Evolutionary conservation across 2,797 vertebrate species (phyloP).

Genomic region (Tauraco hartlaubi): DNA sequence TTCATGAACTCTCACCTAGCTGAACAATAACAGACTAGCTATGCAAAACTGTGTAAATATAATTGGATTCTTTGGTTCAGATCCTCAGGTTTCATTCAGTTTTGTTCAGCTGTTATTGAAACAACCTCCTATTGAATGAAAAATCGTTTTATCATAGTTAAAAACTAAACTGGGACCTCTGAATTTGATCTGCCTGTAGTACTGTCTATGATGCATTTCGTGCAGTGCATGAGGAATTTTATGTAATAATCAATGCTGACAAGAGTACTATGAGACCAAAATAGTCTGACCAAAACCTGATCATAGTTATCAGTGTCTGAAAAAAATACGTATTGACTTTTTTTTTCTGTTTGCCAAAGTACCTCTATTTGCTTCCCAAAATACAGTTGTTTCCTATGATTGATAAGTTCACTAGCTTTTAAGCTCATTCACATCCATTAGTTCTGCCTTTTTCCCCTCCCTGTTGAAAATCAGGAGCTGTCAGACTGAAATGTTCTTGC

Average conservation of each 20-base stretch:
- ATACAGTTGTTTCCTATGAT: slow-evolving; percentile 72
- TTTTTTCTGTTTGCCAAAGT: slow-evolving; percentile 49
- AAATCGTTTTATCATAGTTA: neutral
- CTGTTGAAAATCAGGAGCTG: slow-evolving; percentile 80
- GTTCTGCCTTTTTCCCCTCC: slow-evolving; percentile 65
- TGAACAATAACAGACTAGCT: neutral
- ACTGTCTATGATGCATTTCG: neutral
- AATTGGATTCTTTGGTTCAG: slow-evolving; percentile 33
- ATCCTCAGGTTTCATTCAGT: slow-evolving; percentile 3
- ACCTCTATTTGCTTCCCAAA: slow-evolving; percentile 66
- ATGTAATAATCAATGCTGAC: slow-evolving; percentile 33
- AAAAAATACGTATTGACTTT: slow-evolving; percentile 58
- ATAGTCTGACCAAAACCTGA: slow-evolving; percentile 4
- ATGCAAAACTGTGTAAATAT: neutral
- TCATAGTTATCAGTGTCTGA: slow-evolving; percentile 54
- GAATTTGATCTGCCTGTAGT: neutral
- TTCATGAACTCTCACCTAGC: neutral
- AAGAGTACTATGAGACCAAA: neutral
- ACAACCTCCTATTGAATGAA: neutral
- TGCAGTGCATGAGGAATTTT: slow-evolving; percentile 3
- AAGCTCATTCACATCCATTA: slow-evolving; percentile 80
- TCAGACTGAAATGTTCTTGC: slow-evolving; percentile 75
- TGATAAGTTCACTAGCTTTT: slow-evolving; percentile 80
- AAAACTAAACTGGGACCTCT: neutral
- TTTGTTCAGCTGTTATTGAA: slow-evolving; percentile 1